Conservation (phyloP, 2,113 vertebrate genomes). For the Corythaixoides concolor region DNA sequence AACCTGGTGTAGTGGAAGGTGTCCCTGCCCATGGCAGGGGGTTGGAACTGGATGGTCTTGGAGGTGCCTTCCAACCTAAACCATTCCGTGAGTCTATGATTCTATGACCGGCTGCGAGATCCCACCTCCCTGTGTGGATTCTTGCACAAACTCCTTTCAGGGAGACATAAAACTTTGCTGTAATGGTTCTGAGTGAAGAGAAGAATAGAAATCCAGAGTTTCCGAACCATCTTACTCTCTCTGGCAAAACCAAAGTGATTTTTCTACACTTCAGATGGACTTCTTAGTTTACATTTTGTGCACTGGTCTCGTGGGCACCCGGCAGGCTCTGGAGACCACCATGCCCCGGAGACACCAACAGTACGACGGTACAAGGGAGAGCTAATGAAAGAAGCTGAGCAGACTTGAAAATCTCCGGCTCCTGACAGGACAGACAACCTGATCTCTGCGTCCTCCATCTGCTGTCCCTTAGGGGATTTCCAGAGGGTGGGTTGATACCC, state of each 20-base stretch:
- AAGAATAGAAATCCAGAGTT: background rate
- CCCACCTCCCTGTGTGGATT: background rate
- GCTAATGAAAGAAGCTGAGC: background rate
- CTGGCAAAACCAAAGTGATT: background rate
- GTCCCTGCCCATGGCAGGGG: too few relatives aligned
- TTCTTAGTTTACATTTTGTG: background rate
- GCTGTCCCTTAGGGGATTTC: background rate
- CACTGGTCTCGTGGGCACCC: background rate
- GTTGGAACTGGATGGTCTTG: too few relatives aligned
- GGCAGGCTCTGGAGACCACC: background rate
- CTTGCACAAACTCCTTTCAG: background rate
- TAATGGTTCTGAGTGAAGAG: background rate
- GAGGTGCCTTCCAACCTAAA: too few relatives aligned
- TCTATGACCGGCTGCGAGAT: background rate
- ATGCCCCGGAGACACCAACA: rapidly evolving
- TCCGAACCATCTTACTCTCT: background rate
- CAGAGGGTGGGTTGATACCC: background rate
- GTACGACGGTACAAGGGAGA: rapidly evolving
- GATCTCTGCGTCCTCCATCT: rapidly evolving
- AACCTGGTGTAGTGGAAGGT: too few relatives aligned
- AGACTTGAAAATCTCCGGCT: background rate
- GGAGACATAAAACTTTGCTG: background rate
- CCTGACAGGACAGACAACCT: background rate
- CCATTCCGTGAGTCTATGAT: too few relatives aligned
- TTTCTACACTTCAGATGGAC: background rate